Base-by-base conservation (phyloP, 2,888 invertebrate genomes). In the Acronicta psi region DNA sequence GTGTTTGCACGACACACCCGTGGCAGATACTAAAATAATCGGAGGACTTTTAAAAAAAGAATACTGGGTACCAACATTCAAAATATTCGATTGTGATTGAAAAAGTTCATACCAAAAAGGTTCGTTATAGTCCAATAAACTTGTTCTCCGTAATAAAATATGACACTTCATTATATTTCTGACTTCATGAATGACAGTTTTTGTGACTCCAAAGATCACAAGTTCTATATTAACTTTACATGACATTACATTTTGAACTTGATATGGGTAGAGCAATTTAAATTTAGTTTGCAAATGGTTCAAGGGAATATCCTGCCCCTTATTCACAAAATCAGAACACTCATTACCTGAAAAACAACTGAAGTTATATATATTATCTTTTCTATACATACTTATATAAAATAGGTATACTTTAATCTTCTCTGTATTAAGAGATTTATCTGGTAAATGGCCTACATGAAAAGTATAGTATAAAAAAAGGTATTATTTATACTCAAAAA, bases 211-310 rank as follows among this genome's bases (percentile, higher is more conserved):
- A 49, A 52, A 46, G 18, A 37, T 53, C 25, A 56, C n/a, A 31
- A 9, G 17, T 18, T 38, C n/a, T 31, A 29, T 51, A 42, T 47
- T 43, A 60, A 60, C n/a, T 16, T 41, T 7, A 36, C 20, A 45
- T 54, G 50, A 49, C 60, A 47, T 17, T 36, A 42, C 50, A 49
- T 52, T 44, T 47, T 51, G 23, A 44, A 31, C 29, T 13, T 62
- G 62, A 69, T 57, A 66, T 58, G 54, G 67, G 71, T 69, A 8
- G 11, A 34, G 43, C 36, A 61, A 61, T 71, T 66, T 50, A 52
- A 53, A 54, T 57, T 10, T 65, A 50, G 17, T 50, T 49, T 49
- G 31, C 11, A 5, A 47, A 49, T 31, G 41, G 17, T 11, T 50
- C 8, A 29, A 14, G 16, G 16, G 13, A 41, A 10, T 14, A n/a